Evolutionary conservation across 2,797 vertebrate species (phyloP).

Genomic region (Labroides dimidiatus): DNA sequence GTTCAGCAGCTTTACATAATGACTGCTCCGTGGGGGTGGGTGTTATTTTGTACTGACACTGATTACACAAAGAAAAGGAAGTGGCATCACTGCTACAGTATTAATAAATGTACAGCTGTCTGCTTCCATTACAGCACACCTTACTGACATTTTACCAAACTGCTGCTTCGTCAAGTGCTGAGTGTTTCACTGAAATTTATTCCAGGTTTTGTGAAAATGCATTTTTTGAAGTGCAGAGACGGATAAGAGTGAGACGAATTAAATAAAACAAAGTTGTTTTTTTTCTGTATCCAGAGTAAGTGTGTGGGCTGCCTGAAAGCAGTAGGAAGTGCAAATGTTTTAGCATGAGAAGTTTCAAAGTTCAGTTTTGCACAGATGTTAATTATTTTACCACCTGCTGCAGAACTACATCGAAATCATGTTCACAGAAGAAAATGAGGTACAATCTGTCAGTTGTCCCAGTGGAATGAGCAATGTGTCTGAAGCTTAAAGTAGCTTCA

Average conservation of each 20-base stretch:
- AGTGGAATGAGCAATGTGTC: not conserved
- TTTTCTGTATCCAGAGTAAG: constrained; percentile 1
- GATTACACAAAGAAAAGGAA: constrained; percentile 4
- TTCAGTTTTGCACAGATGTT: constrained; percentile 12
- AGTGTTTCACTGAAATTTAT: constrained; percentile 5
- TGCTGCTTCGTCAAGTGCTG: constrained; percentile 15
- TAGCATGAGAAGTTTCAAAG: constrained; percentile 19
- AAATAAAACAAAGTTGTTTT: constrained; percentile 13
- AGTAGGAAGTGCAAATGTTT: constrained; percentile 13
- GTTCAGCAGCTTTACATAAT: not conserved
- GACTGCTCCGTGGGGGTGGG: not conserved
- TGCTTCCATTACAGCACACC: constrained; percentile 13
- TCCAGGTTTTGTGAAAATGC: constrained; percentile 27
- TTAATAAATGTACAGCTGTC: constrained; percentile 13
- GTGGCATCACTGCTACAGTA: not conserved
- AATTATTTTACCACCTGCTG: constrained; percentile 22
- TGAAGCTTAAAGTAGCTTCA: not conserved
- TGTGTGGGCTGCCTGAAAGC: constrained; percentile 31
- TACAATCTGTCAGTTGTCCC: not conserved
- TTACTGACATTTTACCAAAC: constrained; percentile 27
- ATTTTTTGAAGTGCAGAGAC: constrained; percentile 11
- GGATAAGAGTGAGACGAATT: not conserved
- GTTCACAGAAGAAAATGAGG: constrained; percentile 2
- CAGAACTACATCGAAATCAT: not conserved
- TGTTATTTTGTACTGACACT: constrained; percentile 15